Evolutionary conservation across 1,140 invertebrate genomes (phyloP).

Genomic region (Zaprionus lachaisei): DNA sequence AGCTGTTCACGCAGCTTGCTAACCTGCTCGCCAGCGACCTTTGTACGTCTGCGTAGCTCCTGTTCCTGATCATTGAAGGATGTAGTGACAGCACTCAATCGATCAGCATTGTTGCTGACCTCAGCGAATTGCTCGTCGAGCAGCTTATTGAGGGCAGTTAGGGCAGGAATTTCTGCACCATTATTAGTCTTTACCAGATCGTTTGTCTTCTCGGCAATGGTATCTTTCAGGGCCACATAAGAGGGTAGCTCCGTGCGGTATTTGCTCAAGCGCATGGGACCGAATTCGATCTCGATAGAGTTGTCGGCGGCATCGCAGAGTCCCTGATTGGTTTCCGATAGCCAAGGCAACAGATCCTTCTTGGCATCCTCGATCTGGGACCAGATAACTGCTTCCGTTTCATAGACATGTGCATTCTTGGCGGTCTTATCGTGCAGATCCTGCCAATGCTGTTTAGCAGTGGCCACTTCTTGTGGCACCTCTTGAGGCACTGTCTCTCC

Average conservation of each 20-base stretch:
- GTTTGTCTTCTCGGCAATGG: constrained; percentile 91
- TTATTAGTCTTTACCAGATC: constrained; percentile 93
- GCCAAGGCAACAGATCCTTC: constrained; percentile 93
- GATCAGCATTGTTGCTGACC: constrained; percentile 89
- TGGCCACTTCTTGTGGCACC: constrained; percentile 88
- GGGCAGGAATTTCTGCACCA: constrained; percentile 88
- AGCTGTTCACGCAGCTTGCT: constrained; percentile 93
- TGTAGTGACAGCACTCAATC: constrained; percentile 90
- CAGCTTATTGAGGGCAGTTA: constrained; percentile 89
- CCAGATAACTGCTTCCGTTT: constrained; percentile 95
- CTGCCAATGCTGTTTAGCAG: constrained; percentile 90
- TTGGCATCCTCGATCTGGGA: constrained; percentile 95
- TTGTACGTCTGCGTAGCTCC: constrained; percentile 89
- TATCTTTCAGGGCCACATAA: constrained; percentile 90
- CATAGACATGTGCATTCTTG: constrained; percentile 90
- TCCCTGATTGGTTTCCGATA: constrained; percentile 91
- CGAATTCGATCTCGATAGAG: constrained; percentile 91
- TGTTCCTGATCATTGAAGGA: constrained; percentile 91
- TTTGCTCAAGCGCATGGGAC: constrained; percentile 90
- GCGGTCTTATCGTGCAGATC: constrained; percentile 89
- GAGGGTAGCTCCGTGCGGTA: constrained; percentile 94
- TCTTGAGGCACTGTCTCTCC: constrained; percentile 89
- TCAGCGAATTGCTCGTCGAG: constrained; percentile 92
- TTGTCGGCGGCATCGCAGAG: constrained; percentile 90
- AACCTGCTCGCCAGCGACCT: constrained; percentile 88